Percentiles rank a stretch among this genome's conserved stretches.
Conservation (phyloP, 2,797 vertebrate genomes). For the Fundulus diaphanus region DNA sequence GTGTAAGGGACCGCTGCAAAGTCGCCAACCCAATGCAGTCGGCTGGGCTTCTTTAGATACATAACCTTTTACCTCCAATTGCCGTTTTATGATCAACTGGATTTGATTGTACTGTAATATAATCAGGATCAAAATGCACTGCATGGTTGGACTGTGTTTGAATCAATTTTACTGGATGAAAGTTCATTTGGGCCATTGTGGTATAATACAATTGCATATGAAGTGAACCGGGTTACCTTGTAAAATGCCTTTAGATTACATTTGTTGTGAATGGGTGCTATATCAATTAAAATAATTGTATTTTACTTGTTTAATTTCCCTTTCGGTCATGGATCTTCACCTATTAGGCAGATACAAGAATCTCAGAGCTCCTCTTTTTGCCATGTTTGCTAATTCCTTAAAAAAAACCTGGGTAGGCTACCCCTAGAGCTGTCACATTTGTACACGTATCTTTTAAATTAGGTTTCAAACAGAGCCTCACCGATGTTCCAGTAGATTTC, state of each 20-base stretch:
- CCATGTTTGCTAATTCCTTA: background rate
- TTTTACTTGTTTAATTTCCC: no score
- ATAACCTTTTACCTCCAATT: background rate
- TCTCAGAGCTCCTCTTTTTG: background rate
- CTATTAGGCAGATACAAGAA: background rate
- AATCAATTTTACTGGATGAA: background rate
- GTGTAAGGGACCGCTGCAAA: background rate
- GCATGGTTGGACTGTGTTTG: background rate
- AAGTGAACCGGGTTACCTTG: background rate
- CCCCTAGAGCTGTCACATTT: background rate
- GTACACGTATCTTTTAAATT: background rate
- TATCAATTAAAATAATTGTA: background rate
- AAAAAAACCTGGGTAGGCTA: background rate
- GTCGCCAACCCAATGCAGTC: background rate
- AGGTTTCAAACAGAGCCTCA: background rate
- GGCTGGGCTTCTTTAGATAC: background rate
- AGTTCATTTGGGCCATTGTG: background rate
- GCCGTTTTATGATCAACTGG: no score
- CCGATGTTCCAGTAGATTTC: background rate
- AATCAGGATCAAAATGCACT: background rate
- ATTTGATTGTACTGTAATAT: background rate
- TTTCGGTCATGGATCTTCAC: background rate
- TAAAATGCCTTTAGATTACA: background rate
- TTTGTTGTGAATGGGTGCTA: background rate
- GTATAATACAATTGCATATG: background rate